These are phyloP conservation scores for Apodemia hepburni DNA, from an alignment of 2,888 invertebrate species.

Conservation along the genomic window DNA sequence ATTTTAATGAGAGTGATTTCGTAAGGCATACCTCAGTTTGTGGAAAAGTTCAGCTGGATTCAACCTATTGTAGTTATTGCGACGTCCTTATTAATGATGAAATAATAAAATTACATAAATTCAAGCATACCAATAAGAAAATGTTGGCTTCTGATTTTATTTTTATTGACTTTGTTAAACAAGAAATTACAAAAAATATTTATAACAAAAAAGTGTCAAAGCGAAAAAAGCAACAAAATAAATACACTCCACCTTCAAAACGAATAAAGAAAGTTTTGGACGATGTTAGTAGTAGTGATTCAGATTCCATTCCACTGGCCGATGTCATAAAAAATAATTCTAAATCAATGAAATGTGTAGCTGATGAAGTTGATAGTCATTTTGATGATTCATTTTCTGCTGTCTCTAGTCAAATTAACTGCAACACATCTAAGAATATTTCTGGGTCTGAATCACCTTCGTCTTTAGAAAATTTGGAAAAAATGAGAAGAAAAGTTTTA, in stretches of 20 bases:
- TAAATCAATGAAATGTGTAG: neutral
- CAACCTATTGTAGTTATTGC: constrained; percentile 49
- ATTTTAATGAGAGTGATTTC: constrained; percentile 48
- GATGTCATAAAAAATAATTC: neutral
- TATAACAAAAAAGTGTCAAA: neutral
- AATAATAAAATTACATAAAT: constrained; percentile 19
- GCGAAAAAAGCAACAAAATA: neutral
- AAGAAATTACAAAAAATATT: neutral
- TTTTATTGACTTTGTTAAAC: constrained; percentile 17
- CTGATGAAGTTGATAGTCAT: neutral
- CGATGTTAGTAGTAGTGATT: neutral
- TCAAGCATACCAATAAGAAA: constrained; percentile 19
- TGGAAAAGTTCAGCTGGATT: constrained; percentile 34
- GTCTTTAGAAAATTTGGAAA: neutral
- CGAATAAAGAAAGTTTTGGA: neutral
- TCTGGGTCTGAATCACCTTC: neutral
- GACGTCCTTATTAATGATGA: constrained; percentile 46
- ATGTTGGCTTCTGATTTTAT: constrained; percentile 16
- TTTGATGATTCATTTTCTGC: neutral
- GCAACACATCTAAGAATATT: neutral
- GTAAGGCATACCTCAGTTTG: constrained; percentile 44
- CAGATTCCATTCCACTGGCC: neutral
- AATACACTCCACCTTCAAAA: neutral
- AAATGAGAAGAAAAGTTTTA: neutral
- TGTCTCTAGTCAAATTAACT: neutral